Base-by-base conservation (phyloP, 2,888 invertebrate species). In the Cantharis rustica region DNA sequence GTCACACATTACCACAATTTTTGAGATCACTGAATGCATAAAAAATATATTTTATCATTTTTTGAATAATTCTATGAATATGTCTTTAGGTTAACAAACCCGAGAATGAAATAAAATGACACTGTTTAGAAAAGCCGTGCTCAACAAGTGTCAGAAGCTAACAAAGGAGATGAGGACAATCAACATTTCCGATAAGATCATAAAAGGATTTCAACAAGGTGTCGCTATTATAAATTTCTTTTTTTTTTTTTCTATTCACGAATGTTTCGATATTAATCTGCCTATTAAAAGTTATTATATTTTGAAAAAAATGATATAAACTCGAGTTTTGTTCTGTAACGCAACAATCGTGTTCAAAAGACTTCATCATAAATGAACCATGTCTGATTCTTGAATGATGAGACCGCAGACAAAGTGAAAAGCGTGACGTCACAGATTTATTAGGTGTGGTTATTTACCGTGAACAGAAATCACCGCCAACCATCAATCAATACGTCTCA, bases 361-460 rank as follows among this genome's bases (percentile, higher is more conserved):
- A 72, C 72, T 72, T 61, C n/a, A 72, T 70, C 61, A 17, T 69
- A 79, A 78, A 69, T 78, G 79, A 78, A 80, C 76, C 79, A 76
- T 80, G 72, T 63, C 76, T 71, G 75, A 80, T 80, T 69, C 66
- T 73, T 78, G 76, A 80, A 75, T 78, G 76, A 80, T 78, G 79
- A 80, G 77, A 80, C 78, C 79, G 76, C 79, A 80, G 76, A 80
- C 75, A 47, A 66, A 75, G 73, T 75, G 78, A 79, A 79, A 75
- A 76, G 74, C 78, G 76, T 78, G 79, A 80, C 78, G 78, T 80
- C 79, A 80, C 77, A 70, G 74, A 80, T 80, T 80, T 80, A 80
- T 80, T 80, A 80, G 76, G 78, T 80, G 79, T 78, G 79, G 79
- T 80, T 76, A 78, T 78, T 73, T 78, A 71, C 75, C 72, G 76